Evolutionary conservation across 2,888 invertebrate genomes (phyloP).

Genomic region (Mythimna ferrago): DNA sequence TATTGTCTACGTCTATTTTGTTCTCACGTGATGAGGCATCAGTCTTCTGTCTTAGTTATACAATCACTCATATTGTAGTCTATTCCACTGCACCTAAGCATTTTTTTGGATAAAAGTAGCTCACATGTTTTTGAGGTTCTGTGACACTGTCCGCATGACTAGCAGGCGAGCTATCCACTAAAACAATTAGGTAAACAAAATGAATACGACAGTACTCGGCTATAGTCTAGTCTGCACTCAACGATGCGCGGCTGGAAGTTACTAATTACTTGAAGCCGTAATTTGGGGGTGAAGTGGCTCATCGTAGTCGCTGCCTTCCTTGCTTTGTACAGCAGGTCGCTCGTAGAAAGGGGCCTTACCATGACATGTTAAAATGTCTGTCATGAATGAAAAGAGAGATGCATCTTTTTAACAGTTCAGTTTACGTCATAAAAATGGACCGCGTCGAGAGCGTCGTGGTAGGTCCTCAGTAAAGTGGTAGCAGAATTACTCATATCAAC

Average conservation of each 20-base stretch:
- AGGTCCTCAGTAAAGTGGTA: too few relatives aligned
- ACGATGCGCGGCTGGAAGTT: conserved; percentile 33
- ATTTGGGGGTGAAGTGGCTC: conserved; percentile 36
- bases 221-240: neutral
- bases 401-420: too few relatives aligned
- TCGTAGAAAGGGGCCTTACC: too few relatives aligned
- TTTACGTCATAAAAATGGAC: too few relatives aligned
- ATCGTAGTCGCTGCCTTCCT: conserved; percentile 14
- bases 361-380: too few relatives aligned
- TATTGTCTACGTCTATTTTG: neutral
- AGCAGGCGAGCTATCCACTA: conserved; percentile 16
- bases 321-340: too few relatives aligned
- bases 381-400: too few relatives aligned
- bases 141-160: neutral
- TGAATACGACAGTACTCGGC: conserved; percentile 12
- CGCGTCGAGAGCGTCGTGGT: too few relatives aligned
- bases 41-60: neutral
- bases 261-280: conserved; percentile 49
- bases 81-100: too few relatives aligned
- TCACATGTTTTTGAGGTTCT: neutral
- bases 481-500: too few relatives aligned
- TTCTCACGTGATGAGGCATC: neutral
- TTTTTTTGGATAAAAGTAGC: neutral
- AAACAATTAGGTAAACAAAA: conserved; percentile 32
- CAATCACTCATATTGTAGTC: too few relatives aligned